These are phyloP conservation scores for Drosophila nikananu DNA, from an alignment of 1,140 invertebrate species.

Conservation along the genomic window DNA sequence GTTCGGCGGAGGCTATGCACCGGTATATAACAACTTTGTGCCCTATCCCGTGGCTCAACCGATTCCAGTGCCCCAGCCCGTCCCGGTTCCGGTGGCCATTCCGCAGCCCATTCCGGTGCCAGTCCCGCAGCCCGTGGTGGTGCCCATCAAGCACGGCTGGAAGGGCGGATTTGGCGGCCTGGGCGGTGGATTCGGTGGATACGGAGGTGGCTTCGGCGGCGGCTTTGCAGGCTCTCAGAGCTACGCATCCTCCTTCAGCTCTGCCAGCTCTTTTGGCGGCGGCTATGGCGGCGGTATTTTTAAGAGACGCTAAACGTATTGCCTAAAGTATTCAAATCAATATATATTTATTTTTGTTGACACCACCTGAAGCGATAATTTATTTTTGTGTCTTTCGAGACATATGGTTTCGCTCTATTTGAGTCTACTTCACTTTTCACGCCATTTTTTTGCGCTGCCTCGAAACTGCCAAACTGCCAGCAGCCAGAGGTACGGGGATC, in stretches of 20 bases:
- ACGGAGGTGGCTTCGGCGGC: slow-evolving; percentile 42
- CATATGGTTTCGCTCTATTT: slow-evolving; percentile 14
- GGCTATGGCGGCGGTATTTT: slow-evolving; percentile 55
- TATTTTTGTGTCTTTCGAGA: neutral
- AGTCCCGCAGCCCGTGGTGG: slow-evolving; percentile 44
- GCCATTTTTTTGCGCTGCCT: neutral
- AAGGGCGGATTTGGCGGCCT: slow-evolving; percentile 46
- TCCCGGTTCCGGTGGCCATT: slow-evolving; percentile 54
- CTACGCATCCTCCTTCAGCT: slow-evolving; percentile 32
- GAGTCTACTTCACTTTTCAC: neutral
- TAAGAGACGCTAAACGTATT: slow-evolving; percentile 25
- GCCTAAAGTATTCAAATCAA: slow-evolving; percentile 4
- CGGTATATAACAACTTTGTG: slow-evolving; percentile 51
- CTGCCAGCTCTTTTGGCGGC: slow-evolving; percentile 48
- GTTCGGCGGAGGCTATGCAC: slow-evolving; percentile 50
- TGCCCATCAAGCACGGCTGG: slow-evolving; percentile 60
- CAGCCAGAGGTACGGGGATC: slow-evolving; percentile 93
- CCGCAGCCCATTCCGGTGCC: slow-evolving; percentile 60
- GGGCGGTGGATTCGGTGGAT: slow-evolving; percentile 32
- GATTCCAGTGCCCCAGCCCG: slow-evolving; percentile 38
- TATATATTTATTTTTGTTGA: slow-evolving; percentile 31
- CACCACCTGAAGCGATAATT: slow-evolving; percentile 1
- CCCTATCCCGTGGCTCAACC: slow-evolving; percentile 66
- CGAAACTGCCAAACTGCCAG: too few species aligned
- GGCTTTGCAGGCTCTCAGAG: slow-evolving; percentile 49